Evolutionary conservation across 2,888 invertebrate species (phyloP).

Genomic region (Hartigia nigra): DNA sequence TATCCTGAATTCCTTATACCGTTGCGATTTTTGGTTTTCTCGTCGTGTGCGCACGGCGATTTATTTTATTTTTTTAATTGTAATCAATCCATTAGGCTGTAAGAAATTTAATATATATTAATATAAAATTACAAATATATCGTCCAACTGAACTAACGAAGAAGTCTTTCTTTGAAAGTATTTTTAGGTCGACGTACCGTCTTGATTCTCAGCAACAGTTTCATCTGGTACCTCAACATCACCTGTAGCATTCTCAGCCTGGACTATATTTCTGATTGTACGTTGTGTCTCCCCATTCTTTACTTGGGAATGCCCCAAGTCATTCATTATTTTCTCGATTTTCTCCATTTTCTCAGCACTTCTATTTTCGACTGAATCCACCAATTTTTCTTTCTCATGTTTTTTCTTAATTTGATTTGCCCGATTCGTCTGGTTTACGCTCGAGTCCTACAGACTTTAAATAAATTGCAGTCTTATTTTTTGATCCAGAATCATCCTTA

Average conservation of each 20-base stretch:
- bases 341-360: too few species aligned
- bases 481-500: neutral
- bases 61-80: slow-evolving; percentile 37
- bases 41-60: neutral
- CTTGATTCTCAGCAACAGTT: neutral
- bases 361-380: too few species aligned
- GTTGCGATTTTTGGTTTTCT: neutral
- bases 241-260: neutral
- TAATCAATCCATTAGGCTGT: slow-evolving; percentile 48
- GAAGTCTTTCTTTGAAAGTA: neutral
- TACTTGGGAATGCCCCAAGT: neutral
- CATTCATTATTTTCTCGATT: neutral
- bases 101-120: slow-evolving; percentile 59
- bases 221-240: neutral
- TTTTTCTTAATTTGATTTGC: too few species aligned
- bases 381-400: too few species aligned
- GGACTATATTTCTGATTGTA: neutral
- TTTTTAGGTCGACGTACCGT: neutral
- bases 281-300: neutral
- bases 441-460: neutral
- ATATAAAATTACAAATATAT: slow-evolving; percentile 43
- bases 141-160: slow-evolving; percentile 38
- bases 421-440: neutral
- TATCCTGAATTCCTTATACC: slow-evolving; percentile 12
- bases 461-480: neutral